These are phyloP conservation scores for Caenorhabditis zanzibari DNA, from an alignment of 2,888 invertebrate genomes.

Conservation along the genomic window DNA sequence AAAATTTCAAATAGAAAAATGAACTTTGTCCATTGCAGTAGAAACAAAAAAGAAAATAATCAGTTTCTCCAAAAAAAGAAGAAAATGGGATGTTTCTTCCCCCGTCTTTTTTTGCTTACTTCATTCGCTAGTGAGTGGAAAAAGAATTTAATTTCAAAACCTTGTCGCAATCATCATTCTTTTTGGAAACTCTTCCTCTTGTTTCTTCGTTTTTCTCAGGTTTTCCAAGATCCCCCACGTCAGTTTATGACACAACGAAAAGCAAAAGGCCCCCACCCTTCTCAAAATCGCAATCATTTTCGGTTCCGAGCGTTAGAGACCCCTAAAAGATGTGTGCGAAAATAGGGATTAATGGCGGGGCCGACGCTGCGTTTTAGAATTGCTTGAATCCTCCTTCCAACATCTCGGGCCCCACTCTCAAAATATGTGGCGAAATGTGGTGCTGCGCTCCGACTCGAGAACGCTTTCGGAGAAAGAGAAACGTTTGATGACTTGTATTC, in stretches of 20 bases:
- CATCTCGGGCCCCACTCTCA: slow-evolving; percentile 10
- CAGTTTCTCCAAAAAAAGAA: slow-evolving; percentile 31
- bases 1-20: slow-evolving; percentile 4
- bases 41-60: slow-evolving; percentile 24
- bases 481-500: slow-evolving; percentile 19
- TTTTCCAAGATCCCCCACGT: slow-evolving; percentile 23
- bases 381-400: slow-evolving; percentile 10
- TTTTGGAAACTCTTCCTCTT: slow-evolving; percentile 1
- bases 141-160: slow-evolving; percentile 53
- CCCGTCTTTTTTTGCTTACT: slow-evolving; percentile 17
- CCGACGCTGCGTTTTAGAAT: slow-evolving; percentile 36
- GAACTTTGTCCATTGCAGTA: slow-evolving; percentile 21
- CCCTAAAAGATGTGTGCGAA: slow-evolving; percentile 65
- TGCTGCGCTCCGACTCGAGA: slow-evolving; percentile 52
- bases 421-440: slow-evolving; percentile 56
- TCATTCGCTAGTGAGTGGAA: slow-evolving; percentile 36
- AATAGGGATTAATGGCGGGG: slow-evolving; percentile 60
- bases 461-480: slow-evolving; percentile 50
- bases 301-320: slow-evolving; percentile 60
- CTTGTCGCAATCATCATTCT: slow-evolving; percentile 32
- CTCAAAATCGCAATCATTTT: slow-evolving; percentile 44
- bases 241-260: slow-evolving; percentile 59
- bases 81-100: background rate
- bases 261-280: slow-evolving; percentile 4
- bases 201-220: background rate